Conservation (phyloP, 2,797 vertebrate species). For the Sebastes melanostomus region DNA sequence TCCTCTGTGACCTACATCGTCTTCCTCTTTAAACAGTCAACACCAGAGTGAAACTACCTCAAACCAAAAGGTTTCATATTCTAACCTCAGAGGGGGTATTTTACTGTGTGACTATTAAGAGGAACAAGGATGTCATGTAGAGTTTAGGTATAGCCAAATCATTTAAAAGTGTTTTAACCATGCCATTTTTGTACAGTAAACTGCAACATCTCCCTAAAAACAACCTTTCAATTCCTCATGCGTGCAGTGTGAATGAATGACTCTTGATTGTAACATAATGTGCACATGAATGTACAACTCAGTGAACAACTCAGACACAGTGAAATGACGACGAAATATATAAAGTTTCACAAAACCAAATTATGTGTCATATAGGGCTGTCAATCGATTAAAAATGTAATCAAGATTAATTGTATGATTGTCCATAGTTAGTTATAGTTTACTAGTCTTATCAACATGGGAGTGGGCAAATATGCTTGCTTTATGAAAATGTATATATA, state of each 20-base stretch:
- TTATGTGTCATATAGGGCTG: too few relatives aligned
- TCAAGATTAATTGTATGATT: accelerated
- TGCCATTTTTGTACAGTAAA: not conserved
- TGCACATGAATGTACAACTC: too few relatives aligned
- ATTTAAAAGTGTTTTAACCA: not conserved
- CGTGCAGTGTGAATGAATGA: not conserved
- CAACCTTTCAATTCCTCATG: not conserved
- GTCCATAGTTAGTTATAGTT: too few relatives aligned
- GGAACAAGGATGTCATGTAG: not conserved
- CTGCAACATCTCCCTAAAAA: not conserved
- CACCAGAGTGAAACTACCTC: conserved; percentile 9
- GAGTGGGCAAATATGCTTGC: too few relatives aligned
- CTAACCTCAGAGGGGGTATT: not conserved
- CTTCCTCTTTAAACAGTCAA: not conserved
- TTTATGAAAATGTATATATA: too few relatives aligned
- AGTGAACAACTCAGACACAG: too few relatives aligned
- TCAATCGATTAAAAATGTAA: accelerated
- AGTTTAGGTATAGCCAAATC: not conserved
- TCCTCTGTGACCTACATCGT: conserved; percentile 23
- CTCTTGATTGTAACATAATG: not conserved
- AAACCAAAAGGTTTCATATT: conserved; percentile 19
- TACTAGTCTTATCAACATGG: too few relatives aligned
- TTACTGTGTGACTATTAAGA: not conserved
- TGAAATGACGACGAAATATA: not conserved
- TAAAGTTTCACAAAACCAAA: not conserved